These are phyloP conservation scores for Brachystomella parvula DNA, from an alignment of 1,140 invertebrate genomes.

Conservation along the genomic window DNA sequence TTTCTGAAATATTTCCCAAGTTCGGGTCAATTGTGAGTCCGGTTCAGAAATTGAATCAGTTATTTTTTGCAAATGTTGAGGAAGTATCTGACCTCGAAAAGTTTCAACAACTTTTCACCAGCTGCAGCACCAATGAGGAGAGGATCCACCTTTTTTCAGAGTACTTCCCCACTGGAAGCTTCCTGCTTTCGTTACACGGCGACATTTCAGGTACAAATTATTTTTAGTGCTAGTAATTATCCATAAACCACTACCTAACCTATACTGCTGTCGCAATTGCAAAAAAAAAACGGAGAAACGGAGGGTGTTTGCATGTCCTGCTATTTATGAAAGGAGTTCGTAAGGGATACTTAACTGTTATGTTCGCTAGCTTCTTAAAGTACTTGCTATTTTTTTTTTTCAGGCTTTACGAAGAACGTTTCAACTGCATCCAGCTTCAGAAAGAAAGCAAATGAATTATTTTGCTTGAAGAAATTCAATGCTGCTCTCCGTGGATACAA, in stretches of 20 bases:
- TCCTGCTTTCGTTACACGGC: neutral
- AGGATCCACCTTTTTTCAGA: neutral
- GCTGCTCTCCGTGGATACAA: constrained; percentile 26
- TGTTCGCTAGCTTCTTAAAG: no score
- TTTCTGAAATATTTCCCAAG: no score
- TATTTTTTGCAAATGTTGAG: neutral
- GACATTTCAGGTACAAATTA: neutral
- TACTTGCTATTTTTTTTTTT: neutral
- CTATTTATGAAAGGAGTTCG: no score
- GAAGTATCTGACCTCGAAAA: neutral
- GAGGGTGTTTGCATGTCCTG: no score
- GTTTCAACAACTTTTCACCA: neutral
- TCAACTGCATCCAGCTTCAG: neutral
- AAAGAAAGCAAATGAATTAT: constrained; percentile 12
- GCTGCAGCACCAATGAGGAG: neutral
- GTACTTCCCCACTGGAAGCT: neutral
- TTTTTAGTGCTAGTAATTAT: neutral
- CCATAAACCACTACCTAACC: no score
- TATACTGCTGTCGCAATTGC: no score
- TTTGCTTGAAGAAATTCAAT: constrained; percentile 18
- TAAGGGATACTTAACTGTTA: no score
- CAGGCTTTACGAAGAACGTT: neutral
- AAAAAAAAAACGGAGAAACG: no score
- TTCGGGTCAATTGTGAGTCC: no score
- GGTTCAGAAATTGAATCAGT: neutral